Conservation (phyloP, 2,113 vertebrate species). For the Ovibos moschatus region DNA sequence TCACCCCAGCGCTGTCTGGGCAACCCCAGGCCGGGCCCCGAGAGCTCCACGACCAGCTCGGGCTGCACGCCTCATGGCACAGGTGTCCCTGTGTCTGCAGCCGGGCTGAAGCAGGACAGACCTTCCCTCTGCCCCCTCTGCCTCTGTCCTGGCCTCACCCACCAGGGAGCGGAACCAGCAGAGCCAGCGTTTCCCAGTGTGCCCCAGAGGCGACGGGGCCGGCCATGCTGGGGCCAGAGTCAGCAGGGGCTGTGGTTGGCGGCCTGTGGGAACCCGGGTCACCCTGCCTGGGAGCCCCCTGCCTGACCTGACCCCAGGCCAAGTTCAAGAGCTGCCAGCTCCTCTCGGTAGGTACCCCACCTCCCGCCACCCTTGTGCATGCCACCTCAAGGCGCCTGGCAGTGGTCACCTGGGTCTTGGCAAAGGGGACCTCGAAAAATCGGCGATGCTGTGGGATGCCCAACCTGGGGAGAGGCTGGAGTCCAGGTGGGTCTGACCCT, state of each 20-base stretch:
- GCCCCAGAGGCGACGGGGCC: neutral
- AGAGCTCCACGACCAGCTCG: rapidly evolving
- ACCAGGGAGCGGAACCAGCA: neutral
- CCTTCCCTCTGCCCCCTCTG: neutral
- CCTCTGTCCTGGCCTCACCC: neutral
- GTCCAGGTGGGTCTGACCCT: rapidly evolving
- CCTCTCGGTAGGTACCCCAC: no score
- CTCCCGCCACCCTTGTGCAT: rapidly evolving
- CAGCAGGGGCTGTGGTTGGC: rapidly evolving
- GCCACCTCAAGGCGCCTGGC: no score
- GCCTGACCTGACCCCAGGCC: neutral
- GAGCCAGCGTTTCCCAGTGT: neutral
- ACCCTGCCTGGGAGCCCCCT: neutral
- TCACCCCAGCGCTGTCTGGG: rapidly evolving
- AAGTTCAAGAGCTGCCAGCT: neutral
- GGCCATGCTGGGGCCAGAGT: rapidly evolving
- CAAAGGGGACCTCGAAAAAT: neutral
- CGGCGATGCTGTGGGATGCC: rapidly evolving
- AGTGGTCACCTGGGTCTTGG: rapidly evolving
- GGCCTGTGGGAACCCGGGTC: neutral
- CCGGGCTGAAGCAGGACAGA: neutral
- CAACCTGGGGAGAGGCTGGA: neutral
- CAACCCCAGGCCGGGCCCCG: rapidly evolving
- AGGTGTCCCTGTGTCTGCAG: rapidly evolving
- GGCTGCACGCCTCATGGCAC: neutral